Percentiles rank a stretch among this genome's conserved stretches.
Evolutionary conservation across 2,113 vertebrate genomes (phyloP).

Genomic region (Equus przewalskii): DNA sequence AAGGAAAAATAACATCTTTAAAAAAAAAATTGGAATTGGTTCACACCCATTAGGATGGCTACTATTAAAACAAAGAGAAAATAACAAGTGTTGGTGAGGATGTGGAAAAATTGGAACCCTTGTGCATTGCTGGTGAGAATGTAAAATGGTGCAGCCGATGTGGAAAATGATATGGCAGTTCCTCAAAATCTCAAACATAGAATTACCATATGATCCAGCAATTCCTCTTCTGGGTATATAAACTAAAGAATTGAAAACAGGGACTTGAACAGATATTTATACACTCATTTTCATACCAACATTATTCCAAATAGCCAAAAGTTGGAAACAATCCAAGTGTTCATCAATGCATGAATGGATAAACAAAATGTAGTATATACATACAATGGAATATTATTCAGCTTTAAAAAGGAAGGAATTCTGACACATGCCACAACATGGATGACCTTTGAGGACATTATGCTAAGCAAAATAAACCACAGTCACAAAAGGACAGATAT

Average conservation of each 20-base stretch:
- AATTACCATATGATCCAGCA: background rate
- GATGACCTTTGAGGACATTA: background rate
- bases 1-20: too few species aligned
- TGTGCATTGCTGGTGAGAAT: background rate
- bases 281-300: background rate
- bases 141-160: background rate
- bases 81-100: background rate
- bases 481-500: background rate
- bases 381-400: background rate
- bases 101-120: background rate
- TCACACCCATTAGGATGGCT: background rate
- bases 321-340: background rate
- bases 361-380: background rate
- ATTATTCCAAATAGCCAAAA: background rate
- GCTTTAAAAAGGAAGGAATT: background rate
- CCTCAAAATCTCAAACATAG: background rate
- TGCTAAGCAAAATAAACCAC: background rate
- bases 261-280: background rate
- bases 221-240: background rate
- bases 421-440: background rate
- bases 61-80: background rate
- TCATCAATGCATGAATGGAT: background rate
- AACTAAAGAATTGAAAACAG: background rate
- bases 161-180: background rate
- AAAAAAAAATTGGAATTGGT: background rate